A percentile compares a stretch with the other conserved stretches of the same genome.
Evolutionary conservation across 2,797 vertebrate genomes (phyloP).

Genomic region (Cetoscarus ocellatus): DNA sequence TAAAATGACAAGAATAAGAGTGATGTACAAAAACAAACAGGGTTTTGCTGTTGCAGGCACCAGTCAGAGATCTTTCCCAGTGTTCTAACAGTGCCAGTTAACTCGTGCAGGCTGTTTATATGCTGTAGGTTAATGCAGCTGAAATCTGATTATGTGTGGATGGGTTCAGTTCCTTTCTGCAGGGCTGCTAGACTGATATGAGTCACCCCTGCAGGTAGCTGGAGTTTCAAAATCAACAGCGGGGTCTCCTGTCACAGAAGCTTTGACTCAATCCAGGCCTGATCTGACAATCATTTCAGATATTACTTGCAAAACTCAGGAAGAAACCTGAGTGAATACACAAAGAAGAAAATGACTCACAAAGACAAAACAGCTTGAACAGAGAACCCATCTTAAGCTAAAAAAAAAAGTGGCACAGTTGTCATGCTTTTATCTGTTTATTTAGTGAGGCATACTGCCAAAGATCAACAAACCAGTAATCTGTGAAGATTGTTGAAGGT

Average conservation of each 20-base stretch:
- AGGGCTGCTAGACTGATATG: slow-evolving; percentile 78
- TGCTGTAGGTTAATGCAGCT: slow-evolving; percentile 82
- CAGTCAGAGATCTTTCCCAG: slow-evolving; percentile 65
- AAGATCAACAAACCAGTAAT: not conserved
- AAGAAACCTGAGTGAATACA: slow-evolving; percentile 23
- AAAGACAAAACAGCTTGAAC: not conserved
- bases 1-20: not conserved
- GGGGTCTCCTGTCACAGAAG: slow-evolving; percentile 65
- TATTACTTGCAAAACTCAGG: not conserved
- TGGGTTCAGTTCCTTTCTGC: slow-evolving; percentile 77
- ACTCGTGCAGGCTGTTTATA: slow-evolving; percentile 82
- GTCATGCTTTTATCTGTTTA: not conserved
- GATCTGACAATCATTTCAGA: slow-evolving; percentile 42
- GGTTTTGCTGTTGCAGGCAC: slow-evolving; percentile 47
- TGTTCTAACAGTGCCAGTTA: slow-evolving; percentile 65
- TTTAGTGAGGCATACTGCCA: not conserved
- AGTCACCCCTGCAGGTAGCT: slow-evolving; percentile 83
- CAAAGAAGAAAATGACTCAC: not conserved
- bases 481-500: not conserved
- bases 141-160: slow-evolving; percentile 82
- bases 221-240: slow-evolving; percentile 81
- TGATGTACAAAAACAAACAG: not conserved
- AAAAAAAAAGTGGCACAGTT: not conserved
- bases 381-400: not conserved
- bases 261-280: slow-evolving; percentile 51